These are phyloP conservation scores for Myathropa florea DNA, from an alignment of 2,888 invertebrate species.

Conservation along the genomic window DNA sequence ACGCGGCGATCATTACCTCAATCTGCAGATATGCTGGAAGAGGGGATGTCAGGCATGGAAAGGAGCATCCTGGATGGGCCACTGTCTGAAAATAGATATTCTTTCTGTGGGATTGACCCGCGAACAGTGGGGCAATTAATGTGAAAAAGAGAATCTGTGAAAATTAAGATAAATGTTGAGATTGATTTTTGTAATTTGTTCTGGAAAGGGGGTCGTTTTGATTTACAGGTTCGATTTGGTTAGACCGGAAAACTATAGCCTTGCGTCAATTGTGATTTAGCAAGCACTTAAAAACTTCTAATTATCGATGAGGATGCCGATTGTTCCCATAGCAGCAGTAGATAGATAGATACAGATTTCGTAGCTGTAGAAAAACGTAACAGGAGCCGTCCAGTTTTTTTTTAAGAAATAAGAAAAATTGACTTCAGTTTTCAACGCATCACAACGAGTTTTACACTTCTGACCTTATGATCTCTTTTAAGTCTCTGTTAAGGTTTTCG, in stretches of 20 bases:
- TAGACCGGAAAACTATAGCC: neutral
- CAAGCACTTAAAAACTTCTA: neutral
- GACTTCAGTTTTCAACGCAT: no score
- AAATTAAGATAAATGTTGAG: constrained; percentile 63
- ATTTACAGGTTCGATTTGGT: constrained; percentile 22
- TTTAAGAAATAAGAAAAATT: no score
- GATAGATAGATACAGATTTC: no score
- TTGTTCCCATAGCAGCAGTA: neutral
- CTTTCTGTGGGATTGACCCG: constrained; percentile 26
- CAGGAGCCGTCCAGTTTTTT: no score
- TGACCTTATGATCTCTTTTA: no score
- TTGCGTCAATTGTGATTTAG: neutral
- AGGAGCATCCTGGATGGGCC: constrained; percentile 55
- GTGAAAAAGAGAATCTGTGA: neutral
- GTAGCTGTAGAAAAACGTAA: no score
- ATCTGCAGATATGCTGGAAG: constrained; percentile 58
- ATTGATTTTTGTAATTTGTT: constrained; percentile 58
- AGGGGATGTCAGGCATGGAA: constrained; percentile 51
- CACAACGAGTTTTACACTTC: no score
- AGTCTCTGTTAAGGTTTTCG: no score
- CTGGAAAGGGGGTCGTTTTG: neutral
- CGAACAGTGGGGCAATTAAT: constrained; percentile 40
- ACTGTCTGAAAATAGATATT: constrained; percentile 42
- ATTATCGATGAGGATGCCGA: neutral
- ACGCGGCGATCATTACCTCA: constrained; percentile 65